A percentile compares a stretch with the other conserved stretches of the same genome.
These are phyloP conservation scores for Pomatorhinus ruficollis DNA, from an alignment of 2,113 vertebrate species.

Conservation along the genomic window DNA sequence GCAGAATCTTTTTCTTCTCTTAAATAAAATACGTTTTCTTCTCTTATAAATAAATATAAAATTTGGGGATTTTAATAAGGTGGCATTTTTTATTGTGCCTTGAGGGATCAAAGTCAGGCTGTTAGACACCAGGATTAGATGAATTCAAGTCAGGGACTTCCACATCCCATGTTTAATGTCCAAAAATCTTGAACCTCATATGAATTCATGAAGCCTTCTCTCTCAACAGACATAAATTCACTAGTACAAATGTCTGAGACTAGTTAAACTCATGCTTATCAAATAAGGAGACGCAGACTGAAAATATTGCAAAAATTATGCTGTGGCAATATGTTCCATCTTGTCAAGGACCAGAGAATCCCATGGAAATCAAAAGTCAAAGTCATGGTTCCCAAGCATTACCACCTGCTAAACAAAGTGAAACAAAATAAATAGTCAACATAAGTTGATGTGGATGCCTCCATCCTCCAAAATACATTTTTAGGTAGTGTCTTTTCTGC, in stretches of 20 bases:
- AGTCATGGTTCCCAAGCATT: background rate
- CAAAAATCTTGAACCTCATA: background rate
- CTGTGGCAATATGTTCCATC: background rate
- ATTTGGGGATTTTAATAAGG: rapidly evolving
- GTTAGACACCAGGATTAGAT: background rate
- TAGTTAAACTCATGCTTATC: background rate
- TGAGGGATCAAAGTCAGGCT: background rate
- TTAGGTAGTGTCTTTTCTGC: background rate
- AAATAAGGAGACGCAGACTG: background rate
- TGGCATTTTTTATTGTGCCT: background rate
- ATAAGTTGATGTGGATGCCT: background rate
- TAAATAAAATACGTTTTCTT: too few species aligned
- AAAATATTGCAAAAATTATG: background rate
- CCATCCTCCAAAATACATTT: background rate
- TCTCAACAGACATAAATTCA: background rate
- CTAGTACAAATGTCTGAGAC: background rate
- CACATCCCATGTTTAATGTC: background rate
- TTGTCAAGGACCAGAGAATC: background rate
- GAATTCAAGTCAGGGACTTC: background rate
- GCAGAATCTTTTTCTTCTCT: background rate
- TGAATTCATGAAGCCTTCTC: background rate
- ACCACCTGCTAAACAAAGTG: background rate
- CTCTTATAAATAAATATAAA: background rate
- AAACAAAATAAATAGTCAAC: background rate
- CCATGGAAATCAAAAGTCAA: background rate